These are phyloP conservation scores for Microdon myrmicae DNA, from an alignment of 2,888 invertebrate genomes.

Conservation along the genomic window DNA sequence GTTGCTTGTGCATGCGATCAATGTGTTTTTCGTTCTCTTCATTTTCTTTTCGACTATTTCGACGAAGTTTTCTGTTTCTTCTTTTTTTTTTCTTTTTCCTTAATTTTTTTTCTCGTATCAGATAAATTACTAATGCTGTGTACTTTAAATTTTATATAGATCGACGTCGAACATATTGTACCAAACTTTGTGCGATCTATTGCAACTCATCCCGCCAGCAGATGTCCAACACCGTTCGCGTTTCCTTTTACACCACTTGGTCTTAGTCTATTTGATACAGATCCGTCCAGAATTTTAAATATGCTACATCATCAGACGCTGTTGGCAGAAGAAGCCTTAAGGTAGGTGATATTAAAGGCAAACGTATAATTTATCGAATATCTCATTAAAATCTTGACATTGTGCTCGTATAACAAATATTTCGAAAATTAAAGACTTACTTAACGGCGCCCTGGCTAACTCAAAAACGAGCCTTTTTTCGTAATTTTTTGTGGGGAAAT, in stretches of 20 bases:
- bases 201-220: slow-evolving; percentile 54
- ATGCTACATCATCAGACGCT: slow-evolving; percentile 69
- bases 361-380: neutral
- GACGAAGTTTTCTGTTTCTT: slow-evolving; percentile 32
- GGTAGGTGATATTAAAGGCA: slow-evolving; percentile 55
- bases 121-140: slow-evolving; percentile 3
- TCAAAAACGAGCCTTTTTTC: too few relatives aligned
- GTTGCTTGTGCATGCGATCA: slow-evolving; percentile 50
- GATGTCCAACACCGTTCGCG: slow-evolving; percentile 70
- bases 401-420: too few relatives aligned
- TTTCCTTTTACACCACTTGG: slow-evolving; percentile 70
- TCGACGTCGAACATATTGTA: slow-evolving; percentile 45
- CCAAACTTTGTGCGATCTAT: slow-evolving; percentile 54
- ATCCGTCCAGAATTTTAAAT: slow-evolving; percentile 70
- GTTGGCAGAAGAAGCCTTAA: slow-evolving; percentile 66
- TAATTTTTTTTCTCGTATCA: slow-evolving; percentile 7
- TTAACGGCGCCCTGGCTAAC: too few relatives aligned
- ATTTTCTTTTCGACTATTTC: slow-evolving; percentile 10
- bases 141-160: slow-evolving; percentile 15
- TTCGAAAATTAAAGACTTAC: too few relatives aligned
- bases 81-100: slow-evolving; percentile 43
- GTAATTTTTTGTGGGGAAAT: too few relatives aligned
- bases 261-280: slow-evolving; percentile 66
- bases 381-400: neutral
- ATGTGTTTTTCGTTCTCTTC: slow-evolving; percentile 33